Evolutionary conservation across 1,140 invertebrate genomes (phyloP).

Genomic region (Melanaphis sacchari): DNA sequence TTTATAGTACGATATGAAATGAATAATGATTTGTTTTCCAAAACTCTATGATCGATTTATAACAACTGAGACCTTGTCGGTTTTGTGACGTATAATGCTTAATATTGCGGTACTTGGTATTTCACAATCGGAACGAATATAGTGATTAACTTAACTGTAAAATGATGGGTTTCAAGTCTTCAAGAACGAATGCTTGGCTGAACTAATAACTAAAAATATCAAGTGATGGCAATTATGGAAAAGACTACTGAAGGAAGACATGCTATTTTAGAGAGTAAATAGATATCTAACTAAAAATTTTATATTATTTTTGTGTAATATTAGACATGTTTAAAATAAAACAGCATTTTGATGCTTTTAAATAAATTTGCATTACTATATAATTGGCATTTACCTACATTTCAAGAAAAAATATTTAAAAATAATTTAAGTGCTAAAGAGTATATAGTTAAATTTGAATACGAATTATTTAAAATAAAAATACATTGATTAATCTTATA

Average conservation of each 20-base stretch:
- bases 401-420: background rate
- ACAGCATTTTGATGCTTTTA: background rate
- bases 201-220: constrained; percentile 36
- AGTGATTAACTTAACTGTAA: constrained; percentile 46
- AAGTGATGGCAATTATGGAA: background rate
- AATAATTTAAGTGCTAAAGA: background rate
- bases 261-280: background rate
- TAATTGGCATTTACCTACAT: background rate
- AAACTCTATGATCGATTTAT: constrained; percentile 2
- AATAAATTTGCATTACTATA: background rate
- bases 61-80: constrained; percentile 27
- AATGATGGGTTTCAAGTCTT: background rate
- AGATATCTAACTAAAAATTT: background rate
- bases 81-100: constrained; percentile 1
- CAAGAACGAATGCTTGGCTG: background rate
- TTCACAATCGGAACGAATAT: constrained; percentile 29
- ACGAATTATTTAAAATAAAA: too few species aligned
- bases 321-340: background rate
- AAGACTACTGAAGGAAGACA: background rate
- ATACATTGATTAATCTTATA: too few species aligned
- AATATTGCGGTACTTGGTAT: constrained; percentile 24
- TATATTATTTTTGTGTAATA: background rate
- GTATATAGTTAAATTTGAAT: too few species aligned
- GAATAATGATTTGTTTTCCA: background rate
- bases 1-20: background rate